These are phyloP conservation scores for Cynopterus brachyotis DNA, from an alignment of 2,113 vertebrate genomes.

Conservation along the genomic window DNA sequence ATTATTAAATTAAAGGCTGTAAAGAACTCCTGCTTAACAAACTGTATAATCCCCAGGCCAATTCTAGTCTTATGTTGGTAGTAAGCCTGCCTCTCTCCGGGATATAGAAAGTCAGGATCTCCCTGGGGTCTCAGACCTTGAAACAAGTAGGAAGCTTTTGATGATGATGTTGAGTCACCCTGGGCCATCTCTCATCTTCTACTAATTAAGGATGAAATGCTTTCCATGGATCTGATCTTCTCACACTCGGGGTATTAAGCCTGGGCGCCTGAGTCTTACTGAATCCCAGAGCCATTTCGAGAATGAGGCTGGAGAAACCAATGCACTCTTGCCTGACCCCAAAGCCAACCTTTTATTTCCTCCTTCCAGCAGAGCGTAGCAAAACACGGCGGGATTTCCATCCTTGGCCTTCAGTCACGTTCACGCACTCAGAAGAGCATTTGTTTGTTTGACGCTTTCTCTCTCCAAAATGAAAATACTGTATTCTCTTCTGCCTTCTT, in stretches of 20 bases:
- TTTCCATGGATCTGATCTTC: background rate
- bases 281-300: background rate
- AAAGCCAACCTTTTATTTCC: too few species aligned
- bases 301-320: background rate
- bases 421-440: rapidly evolving
- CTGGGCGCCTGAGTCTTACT: background rate
- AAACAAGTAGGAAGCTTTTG: slow-evolving; percentile 26
- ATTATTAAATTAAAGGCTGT: slow-evolving; percentile 37
- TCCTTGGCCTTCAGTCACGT: rapidly evolving
- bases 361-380: background rate
- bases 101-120: background rate
- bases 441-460: background rate
- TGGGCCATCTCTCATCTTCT: background rate
- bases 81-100: background rate
- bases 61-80: background rate
- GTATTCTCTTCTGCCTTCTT: background rate
- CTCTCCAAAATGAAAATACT: background rate
- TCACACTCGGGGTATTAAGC: background rate
- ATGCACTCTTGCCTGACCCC: background rate
- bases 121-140: background rate
- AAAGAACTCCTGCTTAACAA: background rate
- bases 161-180: background rate
- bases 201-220: background rate
- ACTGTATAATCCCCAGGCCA: background rate
- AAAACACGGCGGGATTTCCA: rapidly evolving